phyloP scores from a whole-genome alignment of 2,797 vertebrate genomes.

The Sebastolobus altivelis region DNA sequence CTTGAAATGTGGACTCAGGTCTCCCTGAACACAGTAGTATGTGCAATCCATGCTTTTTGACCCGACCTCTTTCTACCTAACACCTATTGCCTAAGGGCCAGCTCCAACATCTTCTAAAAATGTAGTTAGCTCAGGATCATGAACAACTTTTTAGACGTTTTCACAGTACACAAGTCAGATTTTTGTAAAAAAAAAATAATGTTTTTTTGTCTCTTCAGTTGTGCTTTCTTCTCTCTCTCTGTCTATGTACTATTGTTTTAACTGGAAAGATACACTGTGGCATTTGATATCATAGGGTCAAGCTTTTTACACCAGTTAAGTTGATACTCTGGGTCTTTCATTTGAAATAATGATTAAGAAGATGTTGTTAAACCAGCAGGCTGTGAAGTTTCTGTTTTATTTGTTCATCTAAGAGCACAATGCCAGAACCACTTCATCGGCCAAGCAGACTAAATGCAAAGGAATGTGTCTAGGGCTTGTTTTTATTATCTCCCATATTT shows the following conservation, averaged over 20 bases:
- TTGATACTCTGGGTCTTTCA: neutral
- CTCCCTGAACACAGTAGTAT: neutral
- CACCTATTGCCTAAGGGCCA: neutral
- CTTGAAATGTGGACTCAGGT: neutral
- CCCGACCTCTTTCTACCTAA: neutral
- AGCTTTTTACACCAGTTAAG: neutral
- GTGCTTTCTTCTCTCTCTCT: neutral
- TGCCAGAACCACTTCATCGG: neutral
- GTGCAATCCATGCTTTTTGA: neutral
- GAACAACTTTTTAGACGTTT: neutral
- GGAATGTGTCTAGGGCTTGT: neutral
- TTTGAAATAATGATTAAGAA: neutral
- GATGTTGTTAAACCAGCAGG: neutral
- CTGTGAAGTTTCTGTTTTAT: neutral
- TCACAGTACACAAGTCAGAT: neutral
- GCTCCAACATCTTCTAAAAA: neutral
- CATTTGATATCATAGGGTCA: neutral
- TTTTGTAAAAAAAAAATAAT: neutral
- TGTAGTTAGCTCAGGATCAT: neutral
- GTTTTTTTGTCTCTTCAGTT: neutral
- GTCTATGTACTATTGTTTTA: neutral
- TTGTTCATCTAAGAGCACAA: constrained; percentile 1
- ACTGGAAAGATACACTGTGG: neutral
- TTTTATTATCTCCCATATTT: neutral
- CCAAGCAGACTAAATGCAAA: neutral